These are phyloP conservation scores for Hololepta plana DNA, from an alignment of 2,888 invertebrate genomes.

Conservation along the genomic window DNA sequence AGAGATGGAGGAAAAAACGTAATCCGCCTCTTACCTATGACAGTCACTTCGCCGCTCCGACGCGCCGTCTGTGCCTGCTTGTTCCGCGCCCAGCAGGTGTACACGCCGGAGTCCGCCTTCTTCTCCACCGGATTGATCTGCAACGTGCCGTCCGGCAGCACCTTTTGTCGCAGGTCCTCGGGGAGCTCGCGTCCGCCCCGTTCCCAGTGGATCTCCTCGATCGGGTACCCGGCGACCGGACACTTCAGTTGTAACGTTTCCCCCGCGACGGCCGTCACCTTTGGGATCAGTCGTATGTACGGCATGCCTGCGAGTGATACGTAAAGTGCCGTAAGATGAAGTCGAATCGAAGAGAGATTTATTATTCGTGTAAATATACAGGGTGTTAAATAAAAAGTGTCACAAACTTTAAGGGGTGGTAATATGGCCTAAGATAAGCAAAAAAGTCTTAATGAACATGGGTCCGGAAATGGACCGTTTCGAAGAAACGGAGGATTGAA, in stretches of 20 bases:
- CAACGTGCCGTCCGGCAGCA: constrained; percentile 53
- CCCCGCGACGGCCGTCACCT: constrained; percentile 66
- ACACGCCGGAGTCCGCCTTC: constrained; percentile 54
- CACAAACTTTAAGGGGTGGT: too few relatives aligned
- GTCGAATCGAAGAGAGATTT: too few relatives aligned
- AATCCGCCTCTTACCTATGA: constrained; percentile 64
- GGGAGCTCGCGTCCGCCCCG: constrained; percentile 54
- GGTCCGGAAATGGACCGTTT: too few relatives aligned
- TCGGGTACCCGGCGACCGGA: constrained; percentile 68
- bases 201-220: constrained; percentile 66
- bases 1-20: not conserved
- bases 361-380: too few relatives aligned
- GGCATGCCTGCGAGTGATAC: constrained; percentile 42
- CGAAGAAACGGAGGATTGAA: too few relatives aligned
- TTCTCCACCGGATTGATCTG: constrained; percentile 61
- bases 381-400: too few relatives aligned
- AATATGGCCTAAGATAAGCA: too few relatives aligned
- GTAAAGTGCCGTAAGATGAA: too few relatives aligned
- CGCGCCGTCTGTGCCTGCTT: constrained; percentile 58
- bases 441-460: too few relatives aligned
- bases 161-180: constrained; percentile 62
- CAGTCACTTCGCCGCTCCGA: constrained; percentile 54
- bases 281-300: constrained; percentile 59
- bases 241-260: constrained; percentile 57
- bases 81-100: constrained; percentile 64